phyloP scores from a whole-genome alignment of 2,113 vertebrate genomes.

The Hippocampus comes region DNA sequence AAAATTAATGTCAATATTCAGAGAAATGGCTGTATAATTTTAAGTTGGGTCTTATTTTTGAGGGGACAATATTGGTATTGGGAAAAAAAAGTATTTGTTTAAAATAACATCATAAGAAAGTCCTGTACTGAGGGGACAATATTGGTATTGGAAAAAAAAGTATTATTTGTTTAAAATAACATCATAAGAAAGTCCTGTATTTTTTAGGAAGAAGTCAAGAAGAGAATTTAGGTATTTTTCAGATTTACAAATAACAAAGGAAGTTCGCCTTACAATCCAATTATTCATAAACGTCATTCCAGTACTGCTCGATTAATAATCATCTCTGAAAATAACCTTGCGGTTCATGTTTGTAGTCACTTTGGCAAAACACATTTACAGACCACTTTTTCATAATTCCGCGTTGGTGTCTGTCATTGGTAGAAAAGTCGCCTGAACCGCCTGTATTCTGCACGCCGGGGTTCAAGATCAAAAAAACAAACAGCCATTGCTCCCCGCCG shows the following conservation, averaged over 20 bases:
- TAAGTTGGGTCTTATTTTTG: neutral
- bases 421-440: conserved; percentile 73
- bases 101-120: neutral
- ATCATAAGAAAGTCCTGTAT: too few species aligned
- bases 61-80: neutral
- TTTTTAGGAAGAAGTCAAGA: too few species aligned
- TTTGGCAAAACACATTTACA: neutral
- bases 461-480: conserved; percentile 68
- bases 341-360: neutral
- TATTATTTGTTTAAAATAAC: neutral
- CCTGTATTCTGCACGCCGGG: conserved; percentile 80
- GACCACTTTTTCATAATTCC: neutral
- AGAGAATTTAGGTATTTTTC: neutral
- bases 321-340: neutral
- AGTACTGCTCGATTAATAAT: too few species aligned
- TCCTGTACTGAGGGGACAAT: neutral
- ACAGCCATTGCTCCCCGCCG: conserved; percentile 1
- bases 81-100: neutral
- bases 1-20: neutral
- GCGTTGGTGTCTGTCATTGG: conserved; percentile 30
- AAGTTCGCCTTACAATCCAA: too few species aligned
- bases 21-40: neutral
- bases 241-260: neutral
- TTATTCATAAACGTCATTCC: too few species aligned
- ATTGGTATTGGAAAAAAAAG: neutral